These are phyloP conservation scores for Galerucella calmariensis DNA, from an alignment of 2,888 invertebrate genomes.

Conservation along the genomic window DNA sequence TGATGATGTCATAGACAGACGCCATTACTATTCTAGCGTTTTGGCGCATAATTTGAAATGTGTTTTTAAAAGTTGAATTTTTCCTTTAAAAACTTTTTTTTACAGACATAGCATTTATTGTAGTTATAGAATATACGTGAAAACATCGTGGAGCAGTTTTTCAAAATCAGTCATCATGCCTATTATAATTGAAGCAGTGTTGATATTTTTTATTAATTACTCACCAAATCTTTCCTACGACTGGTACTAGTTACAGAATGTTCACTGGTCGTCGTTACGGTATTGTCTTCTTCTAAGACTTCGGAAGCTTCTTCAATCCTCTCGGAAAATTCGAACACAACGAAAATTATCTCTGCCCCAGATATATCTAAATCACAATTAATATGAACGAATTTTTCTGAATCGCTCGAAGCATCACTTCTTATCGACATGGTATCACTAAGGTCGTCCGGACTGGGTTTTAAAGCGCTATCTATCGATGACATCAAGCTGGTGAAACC, in stretches of 20 bases:
- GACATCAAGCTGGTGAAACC: constrained; percentile 86
- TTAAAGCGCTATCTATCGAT: constrained; percentile 84
- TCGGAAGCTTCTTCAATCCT: constrained; percentile 86
- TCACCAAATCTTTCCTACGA: constrained; percentile 81
- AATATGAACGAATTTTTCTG: constrained; percentile 84
- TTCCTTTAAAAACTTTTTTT: too few species aligned
- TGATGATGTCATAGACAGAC: too few species aligned
- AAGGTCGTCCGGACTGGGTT: constrained; percentile 77
- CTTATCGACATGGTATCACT: constrained; percentile 80
- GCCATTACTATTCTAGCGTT: too few species aligned
- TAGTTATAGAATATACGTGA: too few species aligned
- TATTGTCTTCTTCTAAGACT: constrained; percentile 79
- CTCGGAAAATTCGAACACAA: constrained; percentile 59
- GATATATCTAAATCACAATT: constrained; percentile 74
- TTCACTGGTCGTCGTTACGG: constrained; percentile 84
- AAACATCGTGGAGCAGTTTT: too few species aligned
- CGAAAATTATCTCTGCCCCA: constrained; percentile 78
- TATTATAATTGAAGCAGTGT: too few species aligned
- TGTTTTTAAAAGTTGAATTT: too few species aligned
- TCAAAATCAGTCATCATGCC: too few species aligned
- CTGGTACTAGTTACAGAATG: constrained; percentile 84
- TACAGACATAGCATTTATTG: too few species aligned
- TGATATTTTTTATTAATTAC: too few species aligned
- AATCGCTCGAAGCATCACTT: constrained; percentile 89
- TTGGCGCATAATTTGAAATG: too few species aligned